A percentile compares a stretch with the other conserved stretches of the same genome.
phyloP scores from a whole-genome alignment of 2,113 vertebrate species.

The Talpa occidentalis region DNA sequence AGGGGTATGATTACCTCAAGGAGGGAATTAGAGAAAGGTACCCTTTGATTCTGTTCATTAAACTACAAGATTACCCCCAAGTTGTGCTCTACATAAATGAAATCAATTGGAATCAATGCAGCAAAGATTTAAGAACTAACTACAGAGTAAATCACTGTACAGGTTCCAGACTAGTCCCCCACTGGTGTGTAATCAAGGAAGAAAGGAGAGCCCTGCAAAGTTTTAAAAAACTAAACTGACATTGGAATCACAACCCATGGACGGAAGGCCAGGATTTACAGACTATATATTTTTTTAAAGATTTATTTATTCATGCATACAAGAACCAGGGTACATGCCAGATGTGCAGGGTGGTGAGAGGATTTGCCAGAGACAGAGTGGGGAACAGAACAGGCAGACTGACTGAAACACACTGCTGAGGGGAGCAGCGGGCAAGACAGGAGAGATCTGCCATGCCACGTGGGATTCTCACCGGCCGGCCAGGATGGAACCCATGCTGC shows the following conservation, averaged over 20 bases:
- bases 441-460: no score
- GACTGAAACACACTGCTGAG: no score
- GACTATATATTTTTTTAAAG: no score
- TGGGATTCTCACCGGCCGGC: no score
- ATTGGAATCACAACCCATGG: background rate
- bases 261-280: background rate
- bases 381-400: no score
- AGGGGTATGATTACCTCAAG: background rate
- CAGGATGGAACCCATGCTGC: no score
- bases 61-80: background rate
- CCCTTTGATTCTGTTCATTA: background rate
- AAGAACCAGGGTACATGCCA: no score
- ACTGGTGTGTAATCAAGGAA: background rate
- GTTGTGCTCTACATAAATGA: background rate
- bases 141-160: background rate
- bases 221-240: background rate
- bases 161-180: background rate
- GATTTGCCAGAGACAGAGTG: no score
- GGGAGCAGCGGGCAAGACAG: no score
- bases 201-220: background rate
- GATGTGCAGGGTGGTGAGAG: no score
- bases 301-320: no score
- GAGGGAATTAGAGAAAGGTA: background rate
- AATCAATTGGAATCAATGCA: background rate
- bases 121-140: background rate